Evolutionary conservation across 1,140 invertebrate genomes (phyloP).

Genomic region (Pseudomyrmex pallidus): DNA sequence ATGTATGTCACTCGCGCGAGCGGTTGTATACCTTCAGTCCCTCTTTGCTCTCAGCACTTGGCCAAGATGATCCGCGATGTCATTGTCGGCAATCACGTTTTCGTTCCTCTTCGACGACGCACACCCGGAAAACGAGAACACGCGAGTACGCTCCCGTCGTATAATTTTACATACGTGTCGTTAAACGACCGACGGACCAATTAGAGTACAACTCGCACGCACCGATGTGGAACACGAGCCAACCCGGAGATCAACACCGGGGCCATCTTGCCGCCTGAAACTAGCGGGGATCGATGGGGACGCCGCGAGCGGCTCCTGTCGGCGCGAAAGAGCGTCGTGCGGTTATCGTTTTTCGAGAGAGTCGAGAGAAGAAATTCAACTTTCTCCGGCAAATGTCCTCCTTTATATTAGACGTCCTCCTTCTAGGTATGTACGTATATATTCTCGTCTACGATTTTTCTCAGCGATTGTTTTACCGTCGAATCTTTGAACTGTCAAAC

Average conservation of each 20-base stretch:
- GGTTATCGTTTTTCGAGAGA: background rate
- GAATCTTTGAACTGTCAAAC: too few species aligned
- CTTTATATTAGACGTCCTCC: too few species aligned
- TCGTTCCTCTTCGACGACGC: background rate
- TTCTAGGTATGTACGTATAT: too few species aligned
- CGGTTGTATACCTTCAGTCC: background rate
- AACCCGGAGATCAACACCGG: slow-evolving; percentile 42
- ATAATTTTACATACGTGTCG: background rate
- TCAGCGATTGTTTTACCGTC: too few species aligned
- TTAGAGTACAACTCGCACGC: background rate
- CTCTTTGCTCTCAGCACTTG: background rate
- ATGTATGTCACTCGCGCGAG: background rate
- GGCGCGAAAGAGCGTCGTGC: background rate
- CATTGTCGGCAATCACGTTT: background rate
- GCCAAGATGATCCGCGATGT: background rate
- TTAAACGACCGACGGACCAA: too few species aligned
- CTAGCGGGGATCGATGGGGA: slow-evolving; percentile 41
- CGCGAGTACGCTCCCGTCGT: background rate
- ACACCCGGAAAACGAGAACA: too few species aligned
- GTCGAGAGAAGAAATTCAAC: background rate
- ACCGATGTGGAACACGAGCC: slow-evolving; percentile 39
- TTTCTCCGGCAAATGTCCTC: too few species aligned
- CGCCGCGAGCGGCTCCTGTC: background rate
- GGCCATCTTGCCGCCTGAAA: slow-evolving; percentile 68
- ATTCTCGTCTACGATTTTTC: too few species aligned